Conservation (phyloP, 2,888 invertebrate genomes). For the Aspidapion aeneum region DNA sequence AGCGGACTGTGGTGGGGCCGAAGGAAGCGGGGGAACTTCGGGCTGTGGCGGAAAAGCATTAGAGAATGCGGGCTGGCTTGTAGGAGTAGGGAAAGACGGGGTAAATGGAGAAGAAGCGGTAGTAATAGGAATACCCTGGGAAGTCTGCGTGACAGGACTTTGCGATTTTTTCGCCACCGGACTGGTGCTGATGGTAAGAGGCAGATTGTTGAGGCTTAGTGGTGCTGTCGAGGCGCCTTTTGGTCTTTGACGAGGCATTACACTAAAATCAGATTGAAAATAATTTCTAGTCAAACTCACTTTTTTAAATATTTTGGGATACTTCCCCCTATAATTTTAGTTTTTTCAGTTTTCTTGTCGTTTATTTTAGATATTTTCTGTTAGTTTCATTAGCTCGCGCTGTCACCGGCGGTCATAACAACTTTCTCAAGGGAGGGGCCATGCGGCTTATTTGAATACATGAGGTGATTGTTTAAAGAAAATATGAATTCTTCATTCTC, state of each 20-base stretch:
- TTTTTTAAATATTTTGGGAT: too few species aligned
- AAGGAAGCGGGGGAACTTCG: slow-evolving; percentile 19
- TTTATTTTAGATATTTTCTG: too few species aligned
- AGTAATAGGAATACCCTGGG: slow-evolving; percentile 17
- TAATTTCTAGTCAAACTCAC: too few species aligned
- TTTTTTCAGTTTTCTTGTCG: too few species aligned
- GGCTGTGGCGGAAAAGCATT: slow-evolving; percentile 24
- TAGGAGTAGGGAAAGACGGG: slow-evolving; percentile 35
- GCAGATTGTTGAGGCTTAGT: slow-evolving; percentile 47
- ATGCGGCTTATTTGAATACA: too few species aligned
- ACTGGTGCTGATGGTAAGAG: slow-evolving; percentile 54
- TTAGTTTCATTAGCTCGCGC: too few species aligned
- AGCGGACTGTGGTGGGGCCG: slow-evolving; percentile 25
- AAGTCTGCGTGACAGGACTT: slow-evolving; percentile 37
- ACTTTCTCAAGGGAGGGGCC: too few species aligned
- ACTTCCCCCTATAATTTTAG: too few species aligned
- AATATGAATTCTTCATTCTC: too few species aligned
- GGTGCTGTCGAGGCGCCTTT: slow-evolving; percentile 58
- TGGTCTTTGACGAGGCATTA: slow-evolving; percentile 79
- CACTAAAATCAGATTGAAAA: slow-evolving; percentile 43
- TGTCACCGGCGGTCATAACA: too few species aligned
- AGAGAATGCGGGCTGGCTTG: slow-evolving; percentile 2
- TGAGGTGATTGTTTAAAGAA: too few species aligned
- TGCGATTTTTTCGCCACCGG: slow-evolving; percentile 49
- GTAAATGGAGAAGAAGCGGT: slow-evolving; percentile 37